Evolutionary conservation across 1,140 invertebrate genomes (phyloP).

Genomic region (Bombus cullumanus): DNA sequence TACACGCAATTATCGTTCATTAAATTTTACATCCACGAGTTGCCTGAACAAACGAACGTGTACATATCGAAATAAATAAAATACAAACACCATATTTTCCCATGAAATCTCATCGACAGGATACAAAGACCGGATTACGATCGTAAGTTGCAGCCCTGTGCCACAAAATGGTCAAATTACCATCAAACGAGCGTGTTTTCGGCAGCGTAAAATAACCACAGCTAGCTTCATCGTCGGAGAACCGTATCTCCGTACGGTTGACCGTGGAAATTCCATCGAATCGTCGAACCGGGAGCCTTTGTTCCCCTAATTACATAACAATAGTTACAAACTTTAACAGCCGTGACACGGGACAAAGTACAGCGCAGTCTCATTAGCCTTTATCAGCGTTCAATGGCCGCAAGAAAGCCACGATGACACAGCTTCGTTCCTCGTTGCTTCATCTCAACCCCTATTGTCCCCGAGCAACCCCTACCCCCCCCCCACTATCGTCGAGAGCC

Average conservation of each 20-base stretch:
- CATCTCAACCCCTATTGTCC: not conserved
- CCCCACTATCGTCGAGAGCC: not conserved
- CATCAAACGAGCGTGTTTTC: not conserved
- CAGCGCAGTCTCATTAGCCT: constrained; percentile 15
- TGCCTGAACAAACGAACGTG: no score
- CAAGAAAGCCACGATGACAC: constrained; percentile 7
- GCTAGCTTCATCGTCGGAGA: not conserved
- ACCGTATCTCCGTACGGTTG: not conserved
- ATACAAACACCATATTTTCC: no score
- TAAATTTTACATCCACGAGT: no score
- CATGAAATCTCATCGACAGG: no score
- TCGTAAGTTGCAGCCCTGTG: no score
- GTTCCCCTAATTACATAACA: constrained; percentile 21
- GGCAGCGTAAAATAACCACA: not conserved
- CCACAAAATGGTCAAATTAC: no score
- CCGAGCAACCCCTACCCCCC: no score
- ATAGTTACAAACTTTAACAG: not conserved
- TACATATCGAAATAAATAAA: no score
- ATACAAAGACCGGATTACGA: no score
- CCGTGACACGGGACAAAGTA: not conserved
- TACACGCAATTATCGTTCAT: no score
- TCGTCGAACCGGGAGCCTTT: not conserved
- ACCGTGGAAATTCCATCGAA: not conserved
- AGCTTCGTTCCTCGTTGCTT: not conserved
- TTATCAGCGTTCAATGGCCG: constrained; percentile 15